Evolutionary conservation across 2,888 invertebrate species (phyloP).

Genomic region (Dryococelus australis): DNA sequence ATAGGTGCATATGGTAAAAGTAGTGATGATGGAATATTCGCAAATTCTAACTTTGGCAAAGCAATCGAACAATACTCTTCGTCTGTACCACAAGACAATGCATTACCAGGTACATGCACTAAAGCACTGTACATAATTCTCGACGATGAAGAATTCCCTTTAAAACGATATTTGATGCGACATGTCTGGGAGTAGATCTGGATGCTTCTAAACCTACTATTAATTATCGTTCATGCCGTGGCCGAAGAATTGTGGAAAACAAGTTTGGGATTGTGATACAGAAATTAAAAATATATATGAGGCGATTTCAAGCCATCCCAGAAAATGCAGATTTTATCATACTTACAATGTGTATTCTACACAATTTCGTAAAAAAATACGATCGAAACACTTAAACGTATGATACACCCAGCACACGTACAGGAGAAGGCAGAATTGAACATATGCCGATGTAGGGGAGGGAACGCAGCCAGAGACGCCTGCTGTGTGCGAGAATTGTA

Average conservation of each 20-base stretch:
- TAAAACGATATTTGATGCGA: neutral
- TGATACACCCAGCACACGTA: neutral
- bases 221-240: neutral
- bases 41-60: neutral
- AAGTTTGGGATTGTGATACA: neutral
- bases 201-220: neutral
- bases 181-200: neutral
- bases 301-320: neutral
- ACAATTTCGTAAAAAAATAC: neutral
- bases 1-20: neutral
- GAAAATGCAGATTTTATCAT: neutral
- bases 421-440: neutral
- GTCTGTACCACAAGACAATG: neutral
- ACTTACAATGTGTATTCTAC: neutral
- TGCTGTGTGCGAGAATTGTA: neutral
- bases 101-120: neutral
- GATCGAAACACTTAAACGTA: neutral
- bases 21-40: neutral
- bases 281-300: neutral
- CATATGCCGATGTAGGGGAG: neutral
- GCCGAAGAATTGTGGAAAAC: neutral
- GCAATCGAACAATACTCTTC: neutral
- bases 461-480: neutral
- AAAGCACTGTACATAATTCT: neutral
- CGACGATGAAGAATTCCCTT: neutral